These are phyloP conservation scores for Mola mola DNA, from an alignment of 2,113 vertebrate genomes.

Conservation along the genomic window DNA sequence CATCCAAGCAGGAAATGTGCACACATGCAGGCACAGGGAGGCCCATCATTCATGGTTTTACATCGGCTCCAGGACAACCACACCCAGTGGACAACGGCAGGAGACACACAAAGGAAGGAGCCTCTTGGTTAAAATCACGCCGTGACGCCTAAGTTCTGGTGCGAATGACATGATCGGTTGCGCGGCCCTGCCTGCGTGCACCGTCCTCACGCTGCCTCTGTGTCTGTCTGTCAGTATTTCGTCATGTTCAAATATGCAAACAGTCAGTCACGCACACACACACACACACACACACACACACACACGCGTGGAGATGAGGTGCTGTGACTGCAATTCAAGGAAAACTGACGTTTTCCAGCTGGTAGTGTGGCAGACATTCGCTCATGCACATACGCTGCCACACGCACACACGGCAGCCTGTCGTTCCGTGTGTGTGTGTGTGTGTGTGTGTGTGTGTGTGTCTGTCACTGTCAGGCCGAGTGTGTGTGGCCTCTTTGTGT, in stretches of 20 bases:
- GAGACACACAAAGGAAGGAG: slow-evolving; percentile 28
- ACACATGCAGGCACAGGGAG: slow-evolving; percentile 9
- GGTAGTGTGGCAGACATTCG: slow-evolving; percentile 62
- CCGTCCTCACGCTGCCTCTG: too few species aligned
- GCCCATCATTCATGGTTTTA: slow-evolving; percentile 22
- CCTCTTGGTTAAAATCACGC: slow-evolving; percentile 54
- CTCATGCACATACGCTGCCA: slow-evolving; percentile 38
- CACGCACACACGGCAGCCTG: slow-evolving; percentile 11
- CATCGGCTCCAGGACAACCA: slow-evolving; percentile 33
- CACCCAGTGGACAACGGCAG: slow-evolving; percentile 45
- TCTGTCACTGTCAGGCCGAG: slow-evolving; percentile 54
- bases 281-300: slow-evolving; percentile 8
- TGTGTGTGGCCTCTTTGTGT: slow-evolving; percentile 56
- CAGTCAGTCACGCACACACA: slow-evolving; percentile 39
- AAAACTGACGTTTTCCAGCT: slow-evolving; percentile 73
- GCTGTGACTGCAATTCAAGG: slow-evolving; percentile 61
- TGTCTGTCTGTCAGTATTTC: slow-evolving; percentile 42
- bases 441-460: slow-evolving; percentile 63
- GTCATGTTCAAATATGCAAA: slow-evolving; percentile 56
- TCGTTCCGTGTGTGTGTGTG: slow-evolving; percentile 63
- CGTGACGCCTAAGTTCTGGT: slow-evolving; percentile 39
- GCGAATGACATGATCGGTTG: slow-evolving; percentile 39
- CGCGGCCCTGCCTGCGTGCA: slow-evolving; percentile 14
- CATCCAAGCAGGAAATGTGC: too few species aligned
- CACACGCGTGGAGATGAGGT: slow-evolving; percentile 18